Evolutionary conservation across 2,797 vertebrate species (phyloP), one percentile per base, ranked within the genome.

Genomic region (Micrastur ruficollis): DNA sequence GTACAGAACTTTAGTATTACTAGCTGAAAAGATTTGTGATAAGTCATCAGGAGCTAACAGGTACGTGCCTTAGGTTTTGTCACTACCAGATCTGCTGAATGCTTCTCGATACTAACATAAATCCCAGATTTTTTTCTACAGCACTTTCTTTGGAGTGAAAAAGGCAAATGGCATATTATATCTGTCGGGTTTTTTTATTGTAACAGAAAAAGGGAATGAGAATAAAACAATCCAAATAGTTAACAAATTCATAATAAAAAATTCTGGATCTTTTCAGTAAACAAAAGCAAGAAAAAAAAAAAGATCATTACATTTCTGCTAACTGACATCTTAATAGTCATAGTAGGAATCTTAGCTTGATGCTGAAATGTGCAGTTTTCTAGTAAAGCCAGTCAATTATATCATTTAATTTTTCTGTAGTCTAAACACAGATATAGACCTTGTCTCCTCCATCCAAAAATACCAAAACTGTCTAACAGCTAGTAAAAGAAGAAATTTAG

Each of bases 51-150:
- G 9, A 74, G 12, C n/a, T 50, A 62, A 47, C 11, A 58, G 17
- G 40, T 67, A n/a, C 34, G 29, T 66, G 6, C 32, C 12, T 47
- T 55, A 49, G 15, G 5, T 66, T 85, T 86, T 81, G 38, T 42
- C 34, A 53, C 32, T 8, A 49, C 5, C 34, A 74, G 44, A 62
- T 82, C 29, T 27, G 27, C 36, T 50, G 40, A 62, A 61, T 8
- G 2, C 7, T 81, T 93, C 18, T 70, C 27, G 34, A 6, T n/a
- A 47, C 10, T 42, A 34, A 42, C 8, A 44, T 14, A 79, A 81
- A 56, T 4, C 3, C 6, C 1, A 0, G 44, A 3, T n/a, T n/a
- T 36, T 71, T 66, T 66, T 47, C 22, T 14, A 4, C 22, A n/a
- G 4, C 27, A 8, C 1, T 71, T 71, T 82, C 25, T 67, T 34